Evolutionary conservation across 1,140 invertebrate species (phyloP), one percentile per base, ranked within the genome.

Genomic region (Drepana arcuata): DNA sequence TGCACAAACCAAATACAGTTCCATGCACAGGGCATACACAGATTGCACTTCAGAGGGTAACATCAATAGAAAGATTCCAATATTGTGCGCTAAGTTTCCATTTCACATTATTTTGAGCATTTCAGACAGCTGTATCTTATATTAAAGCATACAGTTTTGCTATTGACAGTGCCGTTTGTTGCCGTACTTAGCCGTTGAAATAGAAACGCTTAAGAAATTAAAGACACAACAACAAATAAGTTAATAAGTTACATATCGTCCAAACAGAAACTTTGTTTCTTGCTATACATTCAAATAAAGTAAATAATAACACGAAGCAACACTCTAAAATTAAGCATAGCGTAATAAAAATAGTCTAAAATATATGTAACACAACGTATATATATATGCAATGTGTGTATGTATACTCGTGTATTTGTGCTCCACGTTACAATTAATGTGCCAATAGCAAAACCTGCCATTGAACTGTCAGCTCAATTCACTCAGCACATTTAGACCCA

Each of bases 51-150:
- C 42, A 65, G 61, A 62, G 77, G 71, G 58, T 77, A 72, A 75
- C 65, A 75, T 69, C 64, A 64, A 67, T 74, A 73, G 49, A 74
- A 67, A 72, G 53, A 56, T 64, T 73, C 59, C 55, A 72, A 69
- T 70, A 72, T 81, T 81, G 77, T 81, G 77, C 77, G 77, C 70
- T 74, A 77, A 74, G 73, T 81, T 74, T 62, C 73, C 72, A 70
- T 55, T 72, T 78, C 65, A 80, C 66, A 72, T 60, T 57, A 59
- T 55, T 60, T 81, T 81, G 77, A 81, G 77, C 77, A 79, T 71
- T 53, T 58, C 57, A 59, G 70, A 79, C 74, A 81, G 73, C 63
- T 70, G 73, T 75, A 56, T 67, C 44, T 61, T 67, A 69, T 44
- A 59, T 55, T 58, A 62, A 68, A 79, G 65, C 64, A 63, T 61